Percentiles rank a stretch among this genome's conserved stretches.
These are phyloP conservation scores for Patiria pectinifera DNA, from an alignment of 53 echinoderm and acorn worm genomes.

Conservation along the genomic window DNA sequence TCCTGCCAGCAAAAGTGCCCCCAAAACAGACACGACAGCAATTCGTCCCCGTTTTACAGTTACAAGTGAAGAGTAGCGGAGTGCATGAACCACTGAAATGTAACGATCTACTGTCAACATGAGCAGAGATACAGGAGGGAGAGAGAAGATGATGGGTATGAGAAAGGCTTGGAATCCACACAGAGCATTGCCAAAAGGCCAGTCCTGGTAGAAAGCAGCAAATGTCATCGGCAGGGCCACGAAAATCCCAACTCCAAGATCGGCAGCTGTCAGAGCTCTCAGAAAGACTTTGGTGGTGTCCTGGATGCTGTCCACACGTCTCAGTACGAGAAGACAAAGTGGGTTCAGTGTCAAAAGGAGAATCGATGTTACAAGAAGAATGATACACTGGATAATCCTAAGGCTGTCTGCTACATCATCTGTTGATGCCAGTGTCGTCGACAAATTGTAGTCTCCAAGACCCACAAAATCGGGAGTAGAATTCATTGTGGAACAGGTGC, in stretches of 20 bases:
- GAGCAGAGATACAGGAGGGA: neutral
- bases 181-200: constrained; percentile 30
- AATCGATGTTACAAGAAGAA: neutral
- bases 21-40: neutral
- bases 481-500: neutral
- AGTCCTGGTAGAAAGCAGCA: neutral
- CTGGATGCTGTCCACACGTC: constrained; percentile 52
- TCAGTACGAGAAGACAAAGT: constrained; percentile 22
- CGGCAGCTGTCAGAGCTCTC: constrained; percentile 13
- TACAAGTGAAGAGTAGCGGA: constrained; percentile 44
- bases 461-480: neutral
- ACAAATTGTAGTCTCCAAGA: neutral
- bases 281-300: constrained; percentile 64
- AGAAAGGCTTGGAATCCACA: constrained; percentile 7
- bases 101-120: constrained; percentile 28
- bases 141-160: too few relatives aligned
- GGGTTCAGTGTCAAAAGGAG: constrained; percentile 9
- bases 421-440: neutral
- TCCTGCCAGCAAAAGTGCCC: too few relatives aligned
- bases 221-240: neutral
- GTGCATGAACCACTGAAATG: constrained; percentile 28
- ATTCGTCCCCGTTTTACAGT: constrained; percentile 35
- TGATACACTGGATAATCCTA: neutral
- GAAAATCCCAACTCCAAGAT: constrained; percentile 36
- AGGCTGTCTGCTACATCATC: neutral